Evolutionary conservation across 1,140 invertebrate species (phyloP).

Genomic region (Venustaconcha ellipsiformis): DNA sequence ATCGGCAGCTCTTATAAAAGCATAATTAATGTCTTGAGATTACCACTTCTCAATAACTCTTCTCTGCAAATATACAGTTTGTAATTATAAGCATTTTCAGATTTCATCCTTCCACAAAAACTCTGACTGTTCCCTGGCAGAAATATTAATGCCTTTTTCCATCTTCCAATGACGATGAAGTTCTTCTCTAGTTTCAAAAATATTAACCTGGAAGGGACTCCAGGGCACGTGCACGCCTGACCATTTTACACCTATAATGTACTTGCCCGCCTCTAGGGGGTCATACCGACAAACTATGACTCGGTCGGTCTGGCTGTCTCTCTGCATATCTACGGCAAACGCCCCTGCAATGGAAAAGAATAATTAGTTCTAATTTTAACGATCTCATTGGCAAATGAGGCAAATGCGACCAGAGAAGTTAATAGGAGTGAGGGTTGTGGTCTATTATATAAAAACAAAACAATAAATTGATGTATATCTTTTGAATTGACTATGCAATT

Average conservation of each 20-base stretch:
- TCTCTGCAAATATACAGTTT: too few relatives aligned
- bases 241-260: constrained; percentile 98
- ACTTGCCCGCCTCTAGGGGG: constrained; percentile 98
- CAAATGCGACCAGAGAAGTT: too few relatives aligned
- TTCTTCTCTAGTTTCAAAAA: constrained; percentile 98
- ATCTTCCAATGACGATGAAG: constrained; percentile 68
- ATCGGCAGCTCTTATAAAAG: too few relatives aligned
- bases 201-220: constrained; percentile 98
- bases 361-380: not conserved
- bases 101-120: too few relatives aligned
- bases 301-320: constrained; percentile 96
- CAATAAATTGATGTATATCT: not conserved
- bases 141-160: too few relatives aligned
- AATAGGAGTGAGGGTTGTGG: not conserved
- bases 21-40: too few relatives aligned
- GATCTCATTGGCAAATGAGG: not conserved
- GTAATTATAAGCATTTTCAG: too few relatives aligned
- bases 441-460: not conserved
- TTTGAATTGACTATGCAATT: not conserved
- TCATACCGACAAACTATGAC: constrained; percentile 97
- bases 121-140: too few relatives aligned
- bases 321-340: constrained; percentile 98
- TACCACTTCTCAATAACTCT: too few relatives aligned
- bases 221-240: constrained; percentile 91
- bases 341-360: constrained; percentile 75